Evolutionary conservation across 2,113 vertebrate species (phyloP).

Genomic region (Dromas ardeola): DNA sequence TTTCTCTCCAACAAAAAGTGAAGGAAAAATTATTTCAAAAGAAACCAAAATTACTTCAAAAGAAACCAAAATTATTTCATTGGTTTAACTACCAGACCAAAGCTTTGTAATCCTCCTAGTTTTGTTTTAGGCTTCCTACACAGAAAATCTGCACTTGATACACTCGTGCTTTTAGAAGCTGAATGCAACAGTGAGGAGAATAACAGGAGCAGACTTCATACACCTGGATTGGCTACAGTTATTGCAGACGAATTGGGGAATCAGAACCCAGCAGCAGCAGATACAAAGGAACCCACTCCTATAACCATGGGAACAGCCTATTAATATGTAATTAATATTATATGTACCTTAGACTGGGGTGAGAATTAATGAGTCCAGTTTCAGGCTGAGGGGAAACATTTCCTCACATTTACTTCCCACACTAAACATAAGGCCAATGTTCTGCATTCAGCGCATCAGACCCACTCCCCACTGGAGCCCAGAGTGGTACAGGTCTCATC

Average conservation of each 20-base stretch:
- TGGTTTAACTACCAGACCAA: background rate
- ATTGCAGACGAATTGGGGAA: background rate
- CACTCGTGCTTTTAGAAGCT: background rate
- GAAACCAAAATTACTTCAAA: background rate
- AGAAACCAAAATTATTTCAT: background rate
- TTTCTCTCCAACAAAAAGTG: background rate
- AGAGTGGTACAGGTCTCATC: background rate
- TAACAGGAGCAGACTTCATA: background rate
- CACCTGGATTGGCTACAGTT: background rate
- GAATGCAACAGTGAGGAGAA: background rate
- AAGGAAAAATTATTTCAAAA: background rate
- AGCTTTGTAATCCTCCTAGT: background rate
- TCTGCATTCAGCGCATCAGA: background rate
- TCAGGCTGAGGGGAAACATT: background rate
- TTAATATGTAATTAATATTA: background rate
- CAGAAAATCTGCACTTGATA: background rate
- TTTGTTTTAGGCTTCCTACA: background rate
- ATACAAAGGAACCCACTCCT: background rate
- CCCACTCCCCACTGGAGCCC: background rate
- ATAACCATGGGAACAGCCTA: background rate
- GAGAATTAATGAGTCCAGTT: background rate
- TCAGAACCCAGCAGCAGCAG: background rate
- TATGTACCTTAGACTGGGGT: background rate
- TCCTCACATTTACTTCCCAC: background rate
- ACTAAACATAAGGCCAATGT: rapidly evolving